These are phyloP conservation scores for Aphidoletes aphidimyza DNA, from an alignment of 2,888 invertebrate species.

Conservation along the genomic window DNA sequence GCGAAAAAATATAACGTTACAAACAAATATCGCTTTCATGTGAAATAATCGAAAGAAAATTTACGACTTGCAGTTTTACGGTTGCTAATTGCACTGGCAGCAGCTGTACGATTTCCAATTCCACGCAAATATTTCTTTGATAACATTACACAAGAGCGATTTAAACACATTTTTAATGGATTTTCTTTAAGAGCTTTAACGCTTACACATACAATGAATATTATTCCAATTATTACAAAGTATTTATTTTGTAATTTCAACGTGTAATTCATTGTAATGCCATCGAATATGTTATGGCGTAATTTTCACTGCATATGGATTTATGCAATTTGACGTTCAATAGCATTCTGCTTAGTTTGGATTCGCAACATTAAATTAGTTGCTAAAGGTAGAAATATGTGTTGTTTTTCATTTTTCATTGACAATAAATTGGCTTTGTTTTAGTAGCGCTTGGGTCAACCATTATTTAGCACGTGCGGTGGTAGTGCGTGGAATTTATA, in stretches of 20 bases:
- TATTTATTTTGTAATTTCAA: slow-evolving; percentile 37
- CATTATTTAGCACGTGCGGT: background rate
- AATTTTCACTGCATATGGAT: background rate
- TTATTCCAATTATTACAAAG: slow-evolving; percentile 25
- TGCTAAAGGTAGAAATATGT: slow-evolving; percentile 14
- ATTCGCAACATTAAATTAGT: background rate
- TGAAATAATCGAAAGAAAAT: background rate
- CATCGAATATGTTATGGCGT: background rate
- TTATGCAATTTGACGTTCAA: background rate
- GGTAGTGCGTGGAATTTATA: slow-evolving; percentile 20
- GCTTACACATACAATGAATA: background rate
- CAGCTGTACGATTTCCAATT: background rate
- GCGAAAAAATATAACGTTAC: slow-evolving; percentile 37
- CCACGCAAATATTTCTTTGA: background rate
- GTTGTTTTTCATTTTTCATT: background rate
- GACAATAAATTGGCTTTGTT: slow-evolving; percentile 22
- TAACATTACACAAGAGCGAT: slow-evolving; percentile 2
- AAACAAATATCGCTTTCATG: background rate
- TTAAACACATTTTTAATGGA: background rate
- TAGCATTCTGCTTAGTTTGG: background rate
- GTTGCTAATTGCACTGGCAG: slow-evolving; percentile 25
- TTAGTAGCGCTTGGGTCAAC: background rate
- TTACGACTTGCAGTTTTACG: slow-evolving; percentile 9
- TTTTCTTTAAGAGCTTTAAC: slow-evolving; percentile 1
- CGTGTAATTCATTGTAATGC: background rate